Conservation (phyloP, 2,888 invertebrate genomes). For the Cryptocephalus moraei region DNA sequence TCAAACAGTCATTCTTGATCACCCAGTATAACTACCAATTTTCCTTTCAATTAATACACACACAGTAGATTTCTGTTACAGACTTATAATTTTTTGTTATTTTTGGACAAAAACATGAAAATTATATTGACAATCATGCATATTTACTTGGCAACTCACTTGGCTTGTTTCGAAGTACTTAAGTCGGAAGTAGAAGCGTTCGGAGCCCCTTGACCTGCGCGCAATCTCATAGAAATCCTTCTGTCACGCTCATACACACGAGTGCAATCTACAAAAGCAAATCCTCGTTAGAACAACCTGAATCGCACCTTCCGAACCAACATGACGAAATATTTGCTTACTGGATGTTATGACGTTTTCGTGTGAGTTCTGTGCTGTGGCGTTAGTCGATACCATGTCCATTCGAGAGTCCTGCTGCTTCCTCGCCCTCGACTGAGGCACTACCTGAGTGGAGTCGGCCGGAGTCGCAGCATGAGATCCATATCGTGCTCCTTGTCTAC, state of each 20-base stretch:
- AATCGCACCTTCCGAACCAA: background rate
- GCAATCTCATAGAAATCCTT: constrained; percentile 35
- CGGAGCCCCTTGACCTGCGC: constrained; percentile 33
- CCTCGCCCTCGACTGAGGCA: constrained; percentile 30
- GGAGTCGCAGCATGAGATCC: constrained; percentile 31
- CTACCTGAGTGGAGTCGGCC: constrained; percentile 33
- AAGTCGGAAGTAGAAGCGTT: constrained; percentile 39
- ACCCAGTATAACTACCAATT: too few relatives aligned
- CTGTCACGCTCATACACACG: constrained; percentile 34
- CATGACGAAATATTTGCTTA: constrained; percentile 19
- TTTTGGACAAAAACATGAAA: too few relatives aligned
- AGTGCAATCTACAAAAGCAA: constrained; percentile 30
- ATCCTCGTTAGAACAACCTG: constrained; percentile 1
- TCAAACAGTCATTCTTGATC: too few relatives aligned
- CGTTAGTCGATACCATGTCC: constrained; percentile 32
- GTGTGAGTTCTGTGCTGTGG: constrained; percentile 34
- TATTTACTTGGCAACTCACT: constrained; percentile 33
- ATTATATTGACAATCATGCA: too few relatives aligned
- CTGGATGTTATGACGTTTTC: constrained; percentile 36
- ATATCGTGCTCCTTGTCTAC: constrained; percentile 23
- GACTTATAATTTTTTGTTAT: too few relatives aligned
- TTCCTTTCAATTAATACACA: too few relatives aligned
- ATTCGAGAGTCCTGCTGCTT: constrained; percentile 33
- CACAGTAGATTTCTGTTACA: too few relatives aligned
- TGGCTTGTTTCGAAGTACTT: constrained; percentile 40